These are phyloP conservation scores for Rhamphomyia laevipes DNA, from an alignment of 2,888 invertebrate species.

Conservation along the genomic window DNA sequence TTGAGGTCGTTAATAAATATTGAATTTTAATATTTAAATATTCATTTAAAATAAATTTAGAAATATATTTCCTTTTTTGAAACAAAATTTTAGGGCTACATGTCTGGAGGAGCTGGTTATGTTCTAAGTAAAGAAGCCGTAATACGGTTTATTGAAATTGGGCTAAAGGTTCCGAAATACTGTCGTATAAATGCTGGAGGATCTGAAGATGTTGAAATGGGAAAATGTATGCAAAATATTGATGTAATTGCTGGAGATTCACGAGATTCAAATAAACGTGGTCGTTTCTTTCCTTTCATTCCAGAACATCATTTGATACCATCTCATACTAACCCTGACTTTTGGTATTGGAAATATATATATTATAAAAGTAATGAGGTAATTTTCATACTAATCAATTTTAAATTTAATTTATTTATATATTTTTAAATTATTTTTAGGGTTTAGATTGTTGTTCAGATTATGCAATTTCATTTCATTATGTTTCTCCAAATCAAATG, in stretches of 20 bases:
- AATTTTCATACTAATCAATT: no score
- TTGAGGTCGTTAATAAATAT: no score
- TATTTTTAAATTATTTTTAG: neutral
- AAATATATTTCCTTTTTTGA: no score
- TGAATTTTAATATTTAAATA: no score
- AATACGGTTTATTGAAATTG: slow-evolving; percentile 57
- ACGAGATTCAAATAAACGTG: slow-evolving; percentile 66
- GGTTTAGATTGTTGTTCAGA: slow-evolving; percentile 84
- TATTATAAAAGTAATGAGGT: slow-evolving; percentile 73
- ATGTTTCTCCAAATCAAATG: slow-evolving; percentile 79
- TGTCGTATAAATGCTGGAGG: slow-evolving; percentile 40
- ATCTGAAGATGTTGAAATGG: slow-evolving; percentile 38
- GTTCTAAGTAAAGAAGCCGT: slow-evolving; percentile 72
- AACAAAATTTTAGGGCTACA: slow-evolving; percentile 53
- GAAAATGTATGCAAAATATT: slow-evolving; percentile 59
- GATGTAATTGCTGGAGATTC: slow-evolving; percentile 77
- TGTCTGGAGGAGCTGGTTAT: slow-evolving; percentile 85
- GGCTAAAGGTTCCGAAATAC: slow-evolving; percentile 49
- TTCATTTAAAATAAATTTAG: no score
- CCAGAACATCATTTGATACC: slow-evolving; percentile 85
- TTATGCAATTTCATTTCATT: slow-evolving; percentile 87
- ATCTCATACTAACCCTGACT: slow-evolving; percentile 54
- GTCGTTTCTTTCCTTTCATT: slow-evolving; percentile 84
- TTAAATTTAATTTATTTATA: slow-evolving; percentile 4
- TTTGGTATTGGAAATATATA: slow-evolving; percentile 90